Conservation (phyloP, 37 sponge, comb jelly and placozoan genomes). For the Halisarca cf. caerulea region DNA sequence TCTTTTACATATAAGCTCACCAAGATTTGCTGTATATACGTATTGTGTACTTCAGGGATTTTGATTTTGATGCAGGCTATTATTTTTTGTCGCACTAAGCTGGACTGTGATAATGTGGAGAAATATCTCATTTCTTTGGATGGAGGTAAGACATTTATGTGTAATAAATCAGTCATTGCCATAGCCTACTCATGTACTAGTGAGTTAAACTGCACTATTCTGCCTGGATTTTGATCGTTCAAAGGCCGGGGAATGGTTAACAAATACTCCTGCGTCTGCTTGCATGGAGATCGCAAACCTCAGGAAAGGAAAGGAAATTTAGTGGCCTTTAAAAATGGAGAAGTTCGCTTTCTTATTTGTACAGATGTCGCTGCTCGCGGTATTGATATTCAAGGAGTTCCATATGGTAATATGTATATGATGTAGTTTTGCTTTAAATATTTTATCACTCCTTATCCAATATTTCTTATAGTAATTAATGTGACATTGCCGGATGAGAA, state of each 20-base stretch:
- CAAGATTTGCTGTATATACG: too few species aligned
- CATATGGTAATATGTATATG: conserved; percentile 75
- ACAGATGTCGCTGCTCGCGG: conserved; percentile 98
- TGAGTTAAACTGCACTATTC: background rate
- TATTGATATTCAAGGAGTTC: conserved; percentile 92
- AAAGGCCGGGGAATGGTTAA: conserved; percentile 74
- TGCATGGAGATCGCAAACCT: conserved; percentile 90
- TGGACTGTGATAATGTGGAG: conserved; percentile 98
- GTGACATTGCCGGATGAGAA: conserved; percentile 95
- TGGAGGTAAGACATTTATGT: conserved; percentile 43
- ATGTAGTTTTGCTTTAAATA: too few species aligned
- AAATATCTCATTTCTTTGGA: conserved; percentile 62
- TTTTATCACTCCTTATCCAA: background rate
- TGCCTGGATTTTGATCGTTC: background rate
- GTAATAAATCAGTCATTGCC: too few species aligned
- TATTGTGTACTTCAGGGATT: too few species aligned
- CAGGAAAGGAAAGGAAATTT: conserved; percentile 87
- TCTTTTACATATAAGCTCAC: too few species aligned
- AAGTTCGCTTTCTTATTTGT: conserved; percentile 91
- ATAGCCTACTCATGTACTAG: too few species aligned
- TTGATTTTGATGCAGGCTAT: conserved; percentile 50
- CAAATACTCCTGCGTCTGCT: conserved; percentile 91
- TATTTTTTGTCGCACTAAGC: conserved; percentile 96
- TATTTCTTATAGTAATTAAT: conserved; percentile 73
- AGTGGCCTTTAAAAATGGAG: conserved; percentile 84